phyloP scores from a whole-genome alignment of 2,797 vertebrate species.

The Parauchenoglanis punctatus region DNA sequence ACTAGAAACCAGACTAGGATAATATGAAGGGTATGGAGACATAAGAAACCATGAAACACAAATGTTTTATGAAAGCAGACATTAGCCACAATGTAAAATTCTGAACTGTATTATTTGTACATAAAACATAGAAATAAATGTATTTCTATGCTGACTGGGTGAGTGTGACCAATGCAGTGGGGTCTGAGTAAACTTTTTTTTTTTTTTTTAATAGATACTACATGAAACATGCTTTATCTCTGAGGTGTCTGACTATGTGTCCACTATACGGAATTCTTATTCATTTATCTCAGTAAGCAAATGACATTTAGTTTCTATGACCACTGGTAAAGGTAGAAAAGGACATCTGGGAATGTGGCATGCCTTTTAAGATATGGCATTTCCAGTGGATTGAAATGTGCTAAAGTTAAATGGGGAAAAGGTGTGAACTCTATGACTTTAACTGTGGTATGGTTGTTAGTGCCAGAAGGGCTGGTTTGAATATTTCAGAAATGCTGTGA shows the following conservation, averaged over 20 bases:
- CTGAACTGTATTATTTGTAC: neutral
- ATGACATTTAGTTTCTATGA: neutral
- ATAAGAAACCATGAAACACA: neutral
- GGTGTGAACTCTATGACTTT: no score
- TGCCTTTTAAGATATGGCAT: neutral
- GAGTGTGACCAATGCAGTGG: neutral
- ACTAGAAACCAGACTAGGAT: neutral
- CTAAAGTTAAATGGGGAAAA: no score
- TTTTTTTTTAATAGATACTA: neutral
- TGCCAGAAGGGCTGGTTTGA: no score
- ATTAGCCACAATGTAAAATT: neutral
- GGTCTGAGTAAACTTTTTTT: neutral
- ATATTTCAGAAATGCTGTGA: no score
- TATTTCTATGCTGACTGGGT: neutral
- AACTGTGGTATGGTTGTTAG: no score
- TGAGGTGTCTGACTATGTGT: neutral
- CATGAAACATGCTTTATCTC: neutral
- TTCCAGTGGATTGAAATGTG: neutral
- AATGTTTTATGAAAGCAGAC: neutral
- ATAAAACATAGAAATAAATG: neutral
- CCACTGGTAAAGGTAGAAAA: neutral
- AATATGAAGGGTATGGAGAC: neutral
- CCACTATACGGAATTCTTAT: neutral
- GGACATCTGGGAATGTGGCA: neutral
- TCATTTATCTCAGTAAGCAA: conserved; percentile 1